phyloP scores from a whole-genome alignment of 2,113 vertebrate genomes.

The Acinonyx jubatus region DNA sequence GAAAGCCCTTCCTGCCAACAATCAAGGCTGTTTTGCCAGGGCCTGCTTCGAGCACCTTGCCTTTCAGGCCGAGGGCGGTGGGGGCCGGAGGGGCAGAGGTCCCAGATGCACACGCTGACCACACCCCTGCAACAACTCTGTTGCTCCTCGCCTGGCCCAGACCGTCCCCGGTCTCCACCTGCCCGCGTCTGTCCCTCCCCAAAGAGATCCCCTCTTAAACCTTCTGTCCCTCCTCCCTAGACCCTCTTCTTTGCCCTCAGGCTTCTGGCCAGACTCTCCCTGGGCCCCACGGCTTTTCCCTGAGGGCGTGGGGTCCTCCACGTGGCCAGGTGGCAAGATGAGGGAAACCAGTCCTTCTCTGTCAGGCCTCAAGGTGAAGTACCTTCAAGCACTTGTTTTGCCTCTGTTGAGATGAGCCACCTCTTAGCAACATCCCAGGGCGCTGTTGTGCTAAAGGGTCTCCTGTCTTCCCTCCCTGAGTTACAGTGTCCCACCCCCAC shows the following conservation, averaged over 20 bases:
- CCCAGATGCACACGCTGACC: accelerated
- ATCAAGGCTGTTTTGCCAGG: neutral
- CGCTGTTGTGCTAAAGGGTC: too few species aligned
- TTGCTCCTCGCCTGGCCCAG: neutral
- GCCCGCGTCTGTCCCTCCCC: neutral
- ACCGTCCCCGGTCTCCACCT: neutral
- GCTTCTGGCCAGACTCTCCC: neutral
- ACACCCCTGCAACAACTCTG: accelerated
- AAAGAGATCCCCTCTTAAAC: neutral
- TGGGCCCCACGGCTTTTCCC: neutral
- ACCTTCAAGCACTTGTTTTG: neutral
- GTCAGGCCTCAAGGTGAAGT: neutral
- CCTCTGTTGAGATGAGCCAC: neutral
- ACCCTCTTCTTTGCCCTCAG: neutral
- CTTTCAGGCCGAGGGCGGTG: neutral
- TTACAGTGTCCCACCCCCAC: neutral
- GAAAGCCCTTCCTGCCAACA: constrained; percentile 29
- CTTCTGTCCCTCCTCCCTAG: neutral
- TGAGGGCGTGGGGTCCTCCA: accelerated
- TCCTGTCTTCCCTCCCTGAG: neutral
- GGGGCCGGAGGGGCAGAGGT: neutral
- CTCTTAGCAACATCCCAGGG: neutral
- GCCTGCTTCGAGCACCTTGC: neutral
- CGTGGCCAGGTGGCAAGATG: neutral
- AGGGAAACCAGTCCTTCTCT: neutral